Conservation (phyloP, 2,888 invertebrate species). For the Quadriops clusia region DNA sequence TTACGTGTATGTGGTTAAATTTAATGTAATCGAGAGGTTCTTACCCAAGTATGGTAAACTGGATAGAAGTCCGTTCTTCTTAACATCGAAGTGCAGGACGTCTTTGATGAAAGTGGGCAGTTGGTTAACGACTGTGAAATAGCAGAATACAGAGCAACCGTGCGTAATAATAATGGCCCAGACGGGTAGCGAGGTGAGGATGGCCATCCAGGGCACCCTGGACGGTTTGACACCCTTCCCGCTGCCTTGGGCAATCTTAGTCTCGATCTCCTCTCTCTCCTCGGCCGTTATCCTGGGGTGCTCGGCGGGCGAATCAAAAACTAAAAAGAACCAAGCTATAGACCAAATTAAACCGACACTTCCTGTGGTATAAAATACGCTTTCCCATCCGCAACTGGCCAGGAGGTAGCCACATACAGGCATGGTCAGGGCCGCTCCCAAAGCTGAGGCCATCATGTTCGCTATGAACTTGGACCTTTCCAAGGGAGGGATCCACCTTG, state of each 20-base stretch:
- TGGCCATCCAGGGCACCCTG: constrained; percentile 60
- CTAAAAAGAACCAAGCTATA: constrained; percentile 64
- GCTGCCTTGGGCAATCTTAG: constrained; percentile 44
- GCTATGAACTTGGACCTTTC: constrained; percentile 89
- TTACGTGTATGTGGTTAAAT: constrained; percentile 2
- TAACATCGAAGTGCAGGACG: constrained; percentile 65
- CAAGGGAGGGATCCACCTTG: constrained; percentile 88
- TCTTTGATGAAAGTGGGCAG: constrained; percentile 77
- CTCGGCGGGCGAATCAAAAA: constrained; percentile 69
- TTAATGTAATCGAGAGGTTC: constrained; percentile 14
- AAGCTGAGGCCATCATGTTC: constrained; percentile 84
- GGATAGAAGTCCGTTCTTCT: constrained; percentile 74
- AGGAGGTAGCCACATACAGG: constrained; percentile 77
- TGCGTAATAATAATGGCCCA: constrained; percentile 81
- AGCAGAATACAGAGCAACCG: constrained; percentile 74
- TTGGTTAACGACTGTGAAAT: constrained; percentile 80
- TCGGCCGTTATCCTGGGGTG: constrained; percentile 70
- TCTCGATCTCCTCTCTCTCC: constrained; percentile 56
- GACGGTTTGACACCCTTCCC: constrained; percentile 30
- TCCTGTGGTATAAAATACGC: constrained; percentile 80
- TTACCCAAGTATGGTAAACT: constrained; percentile 73
- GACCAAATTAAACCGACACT: constrained; percentile 71
- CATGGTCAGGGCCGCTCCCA: constrained; percentile 86
- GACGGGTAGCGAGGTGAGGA: constrained; percentile 61
- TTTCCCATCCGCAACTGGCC: constrained; percentile 73